Evolutionary conservation across 2,797 vertebrate genomes (phyloP).

Genomic region (Tapirus indicus): DNA sequence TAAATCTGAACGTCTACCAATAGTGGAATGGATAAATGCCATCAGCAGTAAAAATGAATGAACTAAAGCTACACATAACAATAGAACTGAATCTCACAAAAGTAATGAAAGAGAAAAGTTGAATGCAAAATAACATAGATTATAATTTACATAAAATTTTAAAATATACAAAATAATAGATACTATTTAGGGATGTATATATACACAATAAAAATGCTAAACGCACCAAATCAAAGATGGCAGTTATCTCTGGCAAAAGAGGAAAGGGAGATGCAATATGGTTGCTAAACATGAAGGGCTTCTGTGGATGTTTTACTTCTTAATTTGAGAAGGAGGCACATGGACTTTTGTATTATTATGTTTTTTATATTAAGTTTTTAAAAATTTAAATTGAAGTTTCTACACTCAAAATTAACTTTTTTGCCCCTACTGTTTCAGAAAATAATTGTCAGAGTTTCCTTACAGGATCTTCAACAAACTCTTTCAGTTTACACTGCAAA

Average conservation of each 20-base stretch:
- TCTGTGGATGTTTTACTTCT: not conserved
- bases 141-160: not conserved
- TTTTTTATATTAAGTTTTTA: not conserved
- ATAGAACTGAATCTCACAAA: not conserved
- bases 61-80: not conserved
- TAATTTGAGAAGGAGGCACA: not conserved
- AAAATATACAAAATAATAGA: not conserved
- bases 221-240: not conserved
- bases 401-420: not conserved
- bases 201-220: not conserved
- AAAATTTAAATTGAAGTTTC: not conserved
- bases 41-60: conserved; percentile 34
- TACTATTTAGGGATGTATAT: not conserved
- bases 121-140: not conserved
- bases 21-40: conserved; percentile 12
- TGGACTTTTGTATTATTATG: not conserved
- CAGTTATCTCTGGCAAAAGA: not conserved
- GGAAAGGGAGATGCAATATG: not conserved
- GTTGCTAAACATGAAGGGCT: not conserved
- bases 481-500: conserved; percentile 39
- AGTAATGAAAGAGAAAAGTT: conserved; percentile 29
- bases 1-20: not conserved
- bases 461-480: not conserved
- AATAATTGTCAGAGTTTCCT: conserved; percentile 39
- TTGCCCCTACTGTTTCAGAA: conserved; percentile 32